phyloP scores from a whole-genome alignment of 2,797 vertebrate genomes.

The Salarias fasciatus region DNA sequence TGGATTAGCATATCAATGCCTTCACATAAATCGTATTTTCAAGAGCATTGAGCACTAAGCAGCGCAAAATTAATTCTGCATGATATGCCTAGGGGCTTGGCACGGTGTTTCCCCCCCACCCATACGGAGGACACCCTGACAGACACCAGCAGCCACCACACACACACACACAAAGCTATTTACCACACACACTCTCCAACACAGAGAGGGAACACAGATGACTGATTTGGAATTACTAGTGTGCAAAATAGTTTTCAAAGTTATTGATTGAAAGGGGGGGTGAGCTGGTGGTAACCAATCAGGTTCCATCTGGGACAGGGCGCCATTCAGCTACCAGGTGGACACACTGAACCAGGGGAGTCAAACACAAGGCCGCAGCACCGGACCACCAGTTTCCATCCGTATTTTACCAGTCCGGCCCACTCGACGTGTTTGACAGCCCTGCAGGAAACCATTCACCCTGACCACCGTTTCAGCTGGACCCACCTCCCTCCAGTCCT shows the following conservation, averaged over 20 bases:
- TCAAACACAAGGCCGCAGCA: no score
- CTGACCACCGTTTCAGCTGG: no score
- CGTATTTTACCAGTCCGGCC: no score
- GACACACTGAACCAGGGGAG: no score
- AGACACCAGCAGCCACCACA: slow-evolving; percentile 39
- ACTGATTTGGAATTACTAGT: background rate
- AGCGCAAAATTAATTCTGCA: slow-evolving; percentile 86
- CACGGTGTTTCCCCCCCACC: slow-evolving; percentile 53
- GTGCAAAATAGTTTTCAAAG: no score
- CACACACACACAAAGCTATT: slow-evolving; percentile 5
- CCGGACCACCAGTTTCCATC: no score
- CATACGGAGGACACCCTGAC: slow-evolving; percentile 54
- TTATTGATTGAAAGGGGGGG: no score
- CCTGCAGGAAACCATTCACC: no score
- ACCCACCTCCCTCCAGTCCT: slow-evolving; percentile 87
- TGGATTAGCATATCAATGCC: slow-evolving; percentile 89
- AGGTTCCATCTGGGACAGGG: no score
- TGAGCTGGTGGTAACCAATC: no score
- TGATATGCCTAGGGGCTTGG: slow-evolving; percentile 78
- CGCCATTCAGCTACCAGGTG: no score
- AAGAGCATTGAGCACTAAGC: slow-evolving; percentile 86
- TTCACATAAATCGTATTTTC: slow-evolving; percentile 87
- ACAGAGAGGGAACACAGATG: slow-evolving; percentile 10
- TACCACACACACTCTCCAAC: background rate
- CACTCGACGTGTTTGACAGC: no score